Base-by-base conservation (phyloP, 2,888 invertebrate genomes). In the Eristalis arbustorum region DNA sequence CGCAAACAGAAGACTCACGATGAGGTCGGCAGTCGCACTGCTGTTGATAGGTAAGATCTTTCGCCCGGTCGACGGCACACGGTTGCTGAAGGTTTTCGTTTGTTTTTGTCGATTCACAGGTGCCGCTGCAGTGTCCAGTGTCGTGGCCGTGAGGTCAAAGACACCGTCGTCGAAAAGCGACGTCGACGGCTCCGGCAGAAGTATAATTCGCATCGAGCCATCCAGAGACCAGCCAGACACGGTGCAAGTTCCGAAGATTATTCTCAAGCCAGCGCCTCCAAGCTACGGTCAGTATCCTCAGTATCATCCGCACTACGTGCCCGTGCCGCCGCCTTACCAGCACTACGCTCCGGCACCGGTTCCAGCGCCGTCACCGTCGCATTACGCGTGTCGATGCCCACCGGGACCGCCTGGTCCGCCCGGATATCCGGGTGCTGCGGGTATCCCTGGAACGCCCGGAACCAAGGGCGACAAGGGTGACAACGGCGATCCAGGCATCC, bases 361-460 rank as follows among this genome's bases (percentile, higher is more conserved):
- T 18, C 49, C 49, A 0, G 8, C 18, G n/a, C 49, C 49, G 6
- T 4, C 49, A 4, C 42, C 42, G 37, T 37, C 11, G 13, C 37
- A 37, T 13, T 37, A 13, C 37, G 13, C 31, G 0, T 31, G 31
- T 31, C 31, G 37, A 13, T 37, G 37, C 3, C 37, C 37, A 37
- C 37, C 37, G 0, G 37, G 37, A 8, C 66, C 56, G 0, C 95
- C 95, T 0, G 95, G 96, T 0, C 91, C 94, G 0, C 95, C 96
- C 0, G 96, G 96, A 4, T 91, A 95, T n/a, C 95, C 96, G 0
- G 87, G 85, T 6, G 18, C 31, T 5, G 28, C 67, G 6, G 84
- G 74, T n/a, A 40, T 42, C 1, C 13, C 49, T n/a, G 85, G 74
- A 6, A 63, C 31, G 0, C 67, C 74, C 0, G 87, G 82, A 0